A percentile compares a stretch with the other conserved stretches of the same genome.
phyloP scores from a whole-genome alignment of 1,140 invertebrate genomes.

The Drosophila arizonae region DNA sequence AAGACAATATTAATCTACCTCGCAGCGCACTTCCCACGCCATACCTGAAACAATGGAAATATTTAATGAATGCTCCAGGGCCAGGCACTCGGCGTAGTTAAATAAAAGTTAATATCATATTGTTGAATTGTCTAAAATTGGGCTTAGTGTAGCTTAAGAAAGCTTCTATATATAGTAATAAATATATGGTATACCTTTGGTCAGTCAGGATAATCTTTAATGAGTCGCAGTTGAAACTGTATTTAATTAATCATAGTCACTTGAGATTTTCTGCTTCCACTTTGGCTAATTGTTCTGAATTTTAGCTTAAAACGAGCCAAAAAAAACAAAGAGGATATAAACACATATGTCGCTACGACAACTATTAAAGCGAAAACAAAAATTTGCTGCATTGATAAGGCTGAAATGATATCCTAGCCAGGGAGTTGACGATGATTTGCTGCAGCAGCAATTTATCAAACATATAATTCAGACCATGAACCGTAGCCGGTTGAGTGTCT shows the following conservation, averaged over 20 bases:
- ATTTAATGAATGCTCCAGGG: constrained; percentile 50
- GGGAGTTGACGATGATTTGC: constrained; percentile 59
- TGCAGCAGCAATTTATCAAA: constrained; percentile 65
- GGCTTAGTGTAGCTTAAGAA: too few species aligned
- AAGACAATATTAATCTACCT: constrained; percentile 54
- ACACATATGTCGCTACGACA: background rate
- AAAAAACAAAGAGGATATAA: background rate
- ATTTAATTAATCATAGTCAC: too few species aligned
- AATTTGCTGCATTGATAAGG: constrained; percentile 15
- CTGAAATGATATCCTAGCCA: constrained; percentile 27
- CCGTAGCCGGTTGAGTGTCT: constrained; percentile 16
- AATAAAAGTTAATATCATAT: background rate
- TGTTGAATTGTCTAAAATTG: too few species aligned
- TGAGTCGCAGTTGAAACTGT: too few species aligned
- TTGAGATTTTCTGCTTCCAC: too few species aligned
- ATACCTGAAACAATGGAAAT: constrained; percentile 53
- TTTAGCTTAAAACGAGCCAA: too few species aligned
- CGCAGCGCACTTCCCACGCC: constrained; percentile 39
- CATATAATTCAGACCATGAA: constrained; percentile 57
- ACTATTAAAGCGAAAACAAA: background rate
- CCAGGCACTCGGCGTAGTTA: background rate
- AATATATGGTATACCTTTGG: too few species aligned
- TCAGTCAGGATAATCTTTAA: too few species aligned
- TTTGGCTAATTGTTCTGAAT: too few species aligned
- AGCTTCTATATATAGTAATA: too few species aligned